Percentiles rank a stretch among this genome's conserved stretches.
These are phyloP conservation scores for Melanchra persicariae DNA, from an alignment of 2,888 invertebrate species.

Conservation along the genomic window DNA sequence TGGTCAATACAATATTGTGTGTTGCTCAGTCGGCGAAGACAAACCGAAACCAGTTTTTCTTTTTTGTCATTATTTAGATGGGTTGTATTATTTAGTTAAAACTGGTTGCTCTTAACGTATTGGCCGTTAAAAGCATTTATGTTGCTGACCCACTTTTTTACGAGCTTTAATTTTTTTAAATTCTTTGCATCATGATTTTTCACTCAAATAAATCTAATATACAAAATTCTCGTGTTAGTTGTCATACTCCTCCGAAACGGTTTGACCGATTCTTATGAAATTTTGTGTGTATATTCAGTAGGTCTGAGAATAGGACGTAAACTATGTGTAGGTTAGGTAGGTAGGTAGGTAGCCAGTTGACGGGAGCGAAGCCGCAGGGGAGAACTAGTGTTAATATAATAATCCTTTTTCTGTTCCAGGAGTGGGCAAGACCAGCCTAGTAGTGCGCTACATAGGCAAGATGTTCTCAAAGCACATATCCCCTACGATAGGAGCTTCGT, in stretches of 20 bases:
- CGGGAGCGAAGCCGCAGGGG: no score
- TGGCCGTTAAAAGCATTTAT: neutral
- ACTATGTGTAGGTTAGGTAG: no score
- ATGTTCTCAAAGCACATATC: constrained; percentile 94
- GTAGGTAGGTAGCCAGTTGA: no score
- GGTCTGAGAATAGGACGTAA: no score
- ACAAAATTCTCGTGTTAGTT: no score
- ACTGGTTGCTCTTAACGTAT: neutral
- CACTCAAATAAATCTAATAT: no score
- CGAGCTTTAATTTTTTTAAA: neutral
- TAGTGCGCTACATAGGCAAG: constrained; percentile 95
- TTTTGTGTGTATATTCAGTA: no score
- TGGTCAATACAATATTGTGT: neutral
- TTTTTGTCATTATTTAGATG: constrained; percentile 9
- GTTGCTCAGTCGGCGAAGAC: neutral
- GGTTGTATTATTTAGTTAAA: neutral
- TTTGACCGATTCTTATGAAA: no score
- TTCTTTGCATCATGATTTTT: no score
- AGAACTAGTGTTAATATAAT: no score
- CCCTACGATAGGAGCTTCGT: constrained; percentile 97
- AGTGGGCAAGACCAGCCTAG: constrained; percentile 97
- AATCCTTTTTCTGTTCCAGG: constrained; percentile 89
- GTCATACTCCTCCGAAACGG: no score
- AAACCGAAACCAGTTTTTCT: neutral
- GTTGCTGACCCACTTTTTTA: constrained; percentile 16